These are phyloP conservation scores for Bombus balteatus DNA, from an alignment of 1,140 invertebrate genomes.

Conservation along the genomic window DNA sequence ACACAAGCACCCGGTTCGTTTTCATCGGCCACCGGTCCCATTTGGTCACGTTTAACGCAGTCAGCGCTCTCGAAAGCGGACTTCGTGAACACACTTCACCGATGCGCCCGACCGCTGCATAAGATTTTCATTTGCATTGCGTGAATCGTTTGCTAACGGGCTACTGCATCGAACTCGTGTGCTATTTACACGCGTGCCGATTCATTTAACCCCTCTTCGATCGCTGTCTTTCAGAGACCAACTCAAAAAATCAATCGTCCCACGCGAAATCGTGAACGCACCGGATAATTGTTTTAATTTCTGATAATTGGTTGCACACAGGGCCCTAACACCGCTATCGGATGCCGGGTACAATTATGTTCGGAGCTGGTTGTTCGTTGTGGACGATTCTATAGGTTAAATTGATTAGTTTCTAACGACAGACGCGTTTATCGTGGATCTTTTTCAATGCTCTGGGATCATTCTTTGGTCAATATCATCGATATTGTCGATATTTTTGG, in stretches of 20 bases:
- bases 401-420: not conserved
- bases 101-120: constrained; percentile 29
- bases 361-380: not conserved
- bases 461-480: no score
- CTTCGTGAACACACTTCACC: constrained; percentile 18
- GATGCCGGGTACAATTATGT: not conserved
- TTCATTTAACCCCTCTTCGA: constrained; percentile 10
- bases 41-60: constrained; percentile 53
- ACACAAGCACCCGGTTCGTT: constrained; percentile 50
- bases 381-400: not conserved
- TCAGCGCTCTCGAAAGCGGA: constrained; percentile 26
- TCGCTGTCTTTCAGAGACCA: not conserved
- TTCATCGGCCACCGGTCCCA: constrained; percentile 36
- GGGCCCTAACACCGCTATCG: not conserved
- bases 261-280: not conserved
- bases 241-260: constrained; percentile 3
- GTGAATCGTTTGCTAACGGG: constrained; percentile 39
- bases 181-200: not conserved
- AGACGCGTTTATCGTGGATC: no score
- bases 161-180: not conserved
- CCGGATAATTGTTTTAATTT: constrained; percentile 11
- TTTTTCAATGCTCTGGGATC: not conserved
- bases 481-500: no score
- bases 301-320: not conserved
- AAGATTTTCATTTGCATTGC: constrained; percentile 66